A percentile compares a stretch with the other conserved stretches of the same genome.
These are phyloP conservation scores for Diuraphis noxia DNA, from an alignment of 1,140 invertebrate genomes.

Conservation along the genomic window DNA sequence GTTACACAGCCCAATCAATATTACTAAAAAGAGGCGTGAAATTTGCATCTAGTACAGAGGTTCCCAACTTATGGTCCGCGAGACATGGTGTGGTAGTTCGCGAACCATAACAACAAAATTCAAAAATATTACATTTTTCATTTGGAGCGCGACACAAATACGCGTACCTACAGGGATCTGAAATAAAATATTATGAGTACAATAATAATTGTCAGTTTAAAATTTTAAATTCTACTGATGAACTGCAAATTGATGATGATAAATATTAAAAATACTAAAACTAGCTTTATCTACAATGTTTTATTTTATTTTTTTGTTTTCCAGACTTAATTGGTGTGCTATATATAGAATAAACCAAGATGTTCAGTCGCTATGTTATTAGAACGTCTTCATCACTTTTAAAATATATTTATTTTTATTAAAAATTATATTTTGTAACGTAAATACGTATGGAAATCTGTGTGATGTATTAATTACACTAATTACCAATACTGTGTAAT, in stretches of 20 bases:
- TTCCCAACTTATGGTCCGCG: too few relatives aligned
- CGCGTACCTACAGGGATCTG: neutral
- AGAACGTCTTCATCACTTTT: neutral
- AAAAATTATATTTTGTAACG: neutral
- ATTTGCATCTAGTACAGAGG: too few relatives aligned
- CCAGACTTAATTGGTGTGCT: constrained; percentile 3
- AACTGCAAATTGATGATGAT: neutral
- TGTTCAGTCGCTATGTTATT: constrained; percentile 16
- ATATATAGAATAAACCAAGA: constrained; percentile 18
- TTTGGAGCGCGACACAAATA: neutral
- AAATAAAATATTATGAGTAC: neutral
- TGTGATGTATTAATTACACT: constrained; percentile 11
- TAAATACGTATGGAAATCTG: neutral
- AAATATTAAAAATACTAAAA: neutral
- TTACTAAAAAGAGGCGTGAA: too few relatives aligned
- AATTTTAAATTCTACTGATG: neutral
- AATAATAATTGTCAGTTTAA: neutral
- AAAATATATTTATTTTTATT: constrained; percentile 18
- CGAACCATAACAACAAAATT: too few relatives aligned
- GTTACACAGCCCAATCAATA: too few relatives aligned
- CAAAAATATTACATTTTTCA: too few relatives aligned
- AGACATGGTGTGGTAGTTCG: too few relatives aligned
- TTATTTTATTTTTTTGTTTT: neutral
- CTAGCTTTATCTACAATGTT: neutral
- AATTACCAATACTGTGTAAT: constrained; percentile 35